Base-by-base conservation (phyloP, 2,113 vertebrate genomes). In the Gadus chalcogrammus region DNA sequence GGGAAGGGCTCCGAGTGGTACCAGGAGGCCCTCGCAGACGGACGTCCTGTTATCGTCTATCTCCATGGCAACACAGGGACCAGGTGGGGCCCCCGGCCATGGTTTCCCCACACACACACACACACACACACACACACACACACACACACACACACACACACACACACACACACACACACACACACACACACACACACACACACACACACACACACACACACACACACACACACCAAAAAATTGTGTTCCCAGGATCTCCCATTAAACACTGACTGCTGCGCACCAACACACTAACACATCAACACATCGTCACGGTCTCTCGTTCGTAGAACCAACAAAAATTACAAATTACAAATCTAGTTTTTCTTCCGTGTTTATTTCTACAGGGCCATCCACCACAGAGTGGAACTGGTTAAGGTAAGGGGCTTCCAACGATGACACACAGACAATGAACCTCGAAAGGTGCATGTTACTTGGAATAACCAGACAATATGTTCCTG, bases 21-120 rank as follows among this genome's bases (percentile, higher is more conserved):
- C 0, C 88, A 79, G 79, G 88, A 87, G 3, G 82, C 94, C 0
- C 93, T 97, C 0, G 84, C 48, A 0, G 94, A 97, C 0, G 85
- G 78, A 61, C 83, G 88, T 55, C 93, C 95, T 0, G 85, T 96
- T 77, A 90, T 96, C 65, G 84, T 96, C 80, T 95, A 94, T 89
- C 93, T 97, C 87, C 96, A 95, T 0, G 94, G 96, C 81, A 95
- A 93, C 17, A 74, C 80, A 38, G 90, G 93, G 7, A 92, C 91
- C 89, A 95, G 95, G 95, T 87, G 84, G 84, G 88, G 85, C 69
- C 52, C 18, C 42, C 42, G 12, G 42, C 11, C 8, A 48, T 48
- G 42, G 42, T 48, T 48, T 48, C 8, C 12, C 13, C 12, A 48
- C 11, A 48, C 12, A 13, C 42, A 7, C 42, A 24, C 24, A 24